Base-by-base conservation (phyloP, 2,888 invertebrate species). In the Apodemia duryi region DNA sequence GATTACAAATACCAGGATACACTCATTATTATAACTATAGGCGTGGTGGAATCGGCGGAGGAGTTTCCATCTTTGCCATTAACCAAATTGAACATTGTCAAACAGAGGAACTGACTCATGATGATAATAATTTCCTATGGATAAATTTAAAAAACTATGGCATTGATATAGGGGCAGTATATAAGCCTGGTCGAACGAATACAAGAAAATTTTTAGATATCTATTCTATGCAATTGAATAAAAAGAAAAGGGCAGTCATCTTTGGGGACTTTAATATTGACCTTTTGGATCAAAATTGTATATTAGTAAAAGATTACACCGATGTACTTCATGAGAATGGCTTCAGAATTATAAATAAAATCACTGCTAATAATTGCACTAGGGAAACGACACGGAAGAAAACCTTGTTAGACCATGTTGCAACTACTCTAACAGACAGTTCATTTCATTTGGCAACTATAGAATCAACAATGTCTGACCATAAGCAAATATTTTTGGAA, bases 101-200 rank as follows among this genome's bases (percentile, higher is more conserved):
- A 49, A 64, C 60, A 11, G 67, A 66, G 61, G 66, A 66, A n/a
- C 43, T 63, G 7, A 60, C 21, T 54, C n/a, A 46, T 10, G 61
- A 68, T 57, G 67, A 63, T 2, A 69, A 68, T 41, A 63, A 69
- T 35, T 68, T 64, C 21, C 61, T 69, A n/a, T 69, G 67, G 66
- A 65, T 69, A n/a, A 63, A 66, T 32, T 11, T 68, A 4, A 52
- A 66, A 7, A 65, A 63, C n/a, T 65, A 52, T 49, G 54, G 61
- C 29, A 9, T 69, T 6, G 49, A 69, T 28, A 66, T 67, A 28
- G 67, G 68, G 21, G 64, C 63, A 10, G 38, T 69, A 32, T 69
- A 69, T 21, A 65, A 65, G 63, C 65, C 67, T 11, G 63, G 60
- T 6, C 49, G 29, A 10, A 62, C 65, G 6, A 63, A 65, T 38